A percentile compares a stretch with the other conserved stretches of the same genome.
These are phyloP conservation scores for Penaeus monodon DNA, from an alignment of 2,888 invertebrate genomes.

Conservation along the genomic window DNA sequence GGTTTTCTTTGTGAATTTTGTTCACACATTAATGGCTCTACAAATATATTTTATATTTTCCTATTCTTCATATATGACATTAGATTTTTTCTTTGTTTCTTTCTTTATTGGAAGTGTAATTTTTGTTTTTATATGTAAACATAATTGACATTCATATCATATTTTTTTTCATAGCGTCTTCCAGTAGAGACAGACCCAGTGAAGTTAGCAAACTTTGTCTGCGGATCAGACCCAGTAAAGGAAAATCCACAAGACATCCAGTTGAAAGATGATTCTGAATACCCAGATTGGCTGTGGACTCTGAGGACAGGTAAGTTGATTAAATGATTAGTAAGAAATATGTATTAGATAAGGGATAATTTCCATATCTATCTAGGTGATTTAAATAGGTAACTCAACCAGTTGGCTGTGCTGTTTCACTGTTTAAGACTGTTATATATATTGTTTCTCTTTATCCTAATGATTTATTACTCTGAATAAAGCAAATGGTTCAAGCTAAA, in stretches of 20 bases:
- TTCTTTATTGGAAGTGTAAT: background rate
- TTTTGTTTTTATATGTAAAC: background rate
- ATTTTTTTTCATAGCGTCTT: constrained; percentile 69
- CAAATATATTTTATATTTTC: no score
- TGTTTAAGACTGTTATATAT: no score
- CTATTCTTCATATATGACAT: no score
- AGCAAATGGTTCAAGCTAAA: no score
- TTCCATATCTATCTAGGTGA: background rate
- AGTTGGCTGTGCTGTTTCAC: no score
- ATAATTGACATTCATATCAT: background rate
- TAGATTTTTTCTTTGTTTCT: background rate
- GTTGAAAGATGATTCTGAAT: constrained; percentile 81
- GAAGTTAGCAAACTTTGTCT: constrained; percentile 82
- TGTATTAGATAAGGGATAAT: constrained; percentile 4
- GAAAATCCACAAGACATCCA: constrained; percentile 83
- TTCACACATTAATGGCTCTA: no score
- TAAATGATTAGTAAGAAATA: background rate
- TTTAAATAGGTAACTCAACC: background rate
- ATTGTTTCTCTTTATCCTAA: no score
- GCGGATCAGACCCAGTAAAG: constrained; percentile 86
- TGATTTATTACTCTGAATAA: no score
- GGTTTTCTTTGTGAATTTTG: no score
- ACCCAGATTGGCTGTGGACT: constrained; percentile 93
- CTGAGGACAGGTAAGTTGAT: constrained; percentile 75
- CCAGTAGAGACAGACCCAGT: constrained; percentile 88